These are phyloP conservation scores for Sporophila hypoxantha DNA, from an alignment of 2,113 vertebrate species.

Conservation along the genomic window DNA sequence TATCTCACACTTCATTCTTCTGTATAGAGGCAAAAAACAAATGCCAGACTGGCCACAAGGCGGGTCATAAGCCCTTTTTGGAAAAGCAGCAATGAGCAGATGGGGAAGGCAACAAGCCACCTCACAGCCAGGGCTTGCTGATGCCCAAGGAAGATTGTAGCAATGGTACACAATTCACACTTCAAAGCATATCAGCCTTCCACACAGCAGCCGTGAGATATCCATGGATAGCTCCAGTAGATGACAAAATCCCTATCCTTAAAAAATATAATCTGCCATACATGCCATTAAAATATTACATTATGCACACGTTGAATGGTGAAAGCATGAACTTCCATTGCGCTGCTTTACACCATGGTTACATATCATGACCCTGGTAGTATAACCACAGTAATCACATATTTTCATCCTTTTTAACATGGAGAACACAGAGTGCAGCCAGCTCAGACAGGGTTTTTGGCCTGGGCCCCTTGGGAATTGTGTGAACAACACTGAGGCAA, in stretches of 20 bases:
- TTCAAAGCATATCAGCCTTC: neutral
- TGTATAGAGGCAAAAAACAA: neutral
- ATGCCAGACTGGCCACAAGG: neutral
- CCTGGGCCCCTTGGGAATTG: neutral
- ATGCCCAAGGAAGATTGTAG: neutral
- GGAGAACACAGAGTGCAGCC: neutral
- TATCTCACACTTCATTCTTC: neutral
- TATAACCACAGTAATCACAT: neutral
- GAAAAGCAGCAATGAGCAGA: slow-evolving; percentile 26
- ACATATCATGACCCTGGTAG: neutral
- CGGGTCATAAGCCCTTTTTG: neutral
- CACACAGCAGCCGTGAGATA: neutral
- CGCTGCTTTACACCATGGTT: neutral
- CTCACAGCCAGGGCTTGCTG: neutral
- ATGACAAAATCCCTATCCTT: neutral
- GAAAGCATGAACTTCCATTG: neutral
- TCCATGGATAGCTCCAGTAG: neutral
- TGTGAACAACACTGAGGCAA: neutral
- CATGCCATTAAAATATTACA: neutral
- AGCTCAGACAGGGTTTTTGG: neutral
- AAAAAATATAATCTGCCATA: neutral
- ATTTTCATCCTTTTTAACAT: neutral
- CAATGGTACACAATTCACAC: neutral
- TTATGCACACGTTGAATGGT: neutral
- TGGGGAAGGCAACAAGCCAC: slow-evolving; percentile 9